phyloP scores from a whole-genome alignment of 1,140 invertebrate species.

The Papilio glaucus region DNA sequence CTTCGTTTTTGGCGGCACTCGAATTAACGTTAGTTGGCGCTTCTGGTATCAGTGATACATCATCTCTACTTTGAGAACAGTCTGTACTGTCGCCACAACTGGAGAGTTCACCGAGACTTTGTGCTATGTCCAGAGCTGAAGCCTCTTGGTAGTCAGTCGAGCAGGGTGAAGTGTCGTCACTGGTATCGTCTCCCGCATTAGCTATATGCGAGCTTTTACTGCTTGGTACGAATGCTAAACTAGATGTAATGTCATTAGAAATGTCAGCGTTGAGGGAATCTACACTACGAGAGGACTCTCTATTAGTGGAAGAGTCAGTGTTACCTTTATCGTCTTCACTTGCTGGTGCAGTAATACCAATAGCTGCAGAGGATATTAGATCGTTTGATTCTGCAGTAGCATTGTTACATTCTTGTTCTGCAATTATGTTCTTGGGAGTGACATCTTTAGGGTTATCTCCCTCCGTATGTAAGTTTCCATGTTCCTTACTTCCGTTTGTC shows the following conservation, averaged over 20 bases:
- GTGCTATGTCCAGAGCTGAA: slow-evolving; percentile 73
- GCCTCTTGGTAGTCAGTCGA: slow-evolving; percentile 79
- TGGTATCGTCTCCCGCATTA: slow-evolving; percentile 66
- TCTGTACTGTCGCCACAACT: slow-evolving; percentile 69
- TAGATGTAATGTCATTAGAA: slow-evolving; percentile 75
- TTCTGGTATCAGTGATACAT: slow-evolving; percentile 60
- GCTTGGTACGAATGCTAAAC: slow-evolving; percentile 75
- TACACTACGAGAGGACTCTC: slow-evolving; percentile 65
- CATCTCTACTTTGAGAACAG: slow-evolving; percentile 77
- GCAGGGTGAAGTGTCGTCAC: slow-evolving; percentile 75
- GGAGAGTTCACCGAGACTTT: slow-evolving; percentile 73
- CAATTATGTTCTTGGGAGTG: slow-evolving; percentile 18
- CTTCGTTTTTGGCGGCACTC: slow-evolving; percentile 50
- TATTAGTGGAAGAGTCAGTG: slow-evolving; percentile 52
- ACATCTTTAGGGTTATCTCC: slow-evolving; percentile 27
- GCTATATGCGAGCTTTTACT: slow-evolving; percentile 70
- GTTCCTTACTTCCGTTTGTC: slow-evolving; percentile 42
- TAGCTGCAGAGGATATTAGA: background rate
- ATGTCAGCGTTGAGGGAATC: slow-evolving; percentile 75
- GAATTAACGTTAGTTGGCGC: slow-evolving; percentile 44
- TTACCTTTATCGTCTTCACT: slow-evolving; percentile 57
- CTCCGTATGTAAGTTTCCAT: slow-evolving; percentile 34
- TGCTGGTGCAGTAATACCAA: slow-evolving; percentile 38
- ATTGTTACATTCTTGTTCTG: background rate
- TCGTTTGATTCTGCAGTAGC: slow-evolving; percentile 9